Evolutionary conservation across 2,888 invertebrate genomes (phyloP).

Genomic region (Pandemis heparana): DNA sequence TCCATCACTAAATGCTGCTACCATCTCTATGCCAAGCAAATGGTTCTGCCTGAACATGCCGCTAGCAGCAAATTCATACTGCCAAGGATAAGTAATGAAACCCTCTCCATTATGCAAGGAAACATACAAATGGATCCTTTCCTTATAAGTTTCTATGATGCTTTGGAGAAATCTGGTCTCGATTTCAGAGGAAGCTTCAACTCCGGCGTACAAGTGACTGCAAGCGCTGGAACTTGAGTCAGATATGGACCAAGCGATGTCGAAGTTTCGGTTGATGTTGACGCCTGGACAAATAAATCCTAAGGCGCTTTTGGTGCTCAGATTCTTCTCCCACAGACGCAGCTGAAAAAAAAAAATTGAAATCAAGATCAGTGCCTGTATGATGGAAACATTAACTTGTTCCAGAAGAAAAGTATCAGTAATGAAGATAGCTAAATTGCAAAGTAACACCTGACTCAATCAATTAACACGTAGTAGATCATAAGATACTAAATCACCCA

Average conservation of each 20-base stretch:
- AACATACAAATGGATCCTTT: slow-evolving; percentile 87
- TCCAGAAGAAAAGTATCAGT: too few species aligned
- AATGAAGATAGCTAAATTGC: too few species aligned
- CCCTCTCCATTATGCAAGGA: slow-evolving; percentile 91
- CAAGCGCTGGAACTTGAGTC: slow-evolving; percentile 87
- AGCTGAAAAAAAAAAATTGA: slow-evolving; percentile 65
- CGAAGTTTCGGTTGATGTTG: slow-evolving; percentile 92
- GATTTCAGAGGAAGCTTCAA: slow-evolving; percentile 87
- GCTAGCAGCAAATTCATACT: slow-evolving; percentile 81
- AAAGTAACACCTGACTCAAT: too few species aligned
- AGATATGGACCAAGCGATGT: slow-evolving; percentile 88
- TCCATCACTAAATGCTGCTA: slow-evolving; percentile 54
- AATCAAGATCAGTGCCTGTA: too few species aligned
- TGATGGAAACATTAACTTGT: too few species aligned
- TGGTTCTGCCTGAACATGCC: slow-evolving; percentile 70
- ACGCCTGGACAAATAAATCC: slow-evolving; percentile 87
- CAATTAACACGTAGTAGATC: too few species aligned
- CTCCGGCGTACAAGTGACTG: slow-evolving; percentile 87
- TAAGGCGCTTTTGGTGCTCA: slow-evolving; percentile 71
- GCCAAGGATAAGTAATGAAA: slow-evolving; percentile 89
- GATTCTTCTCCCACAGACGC: slow-evolving; percentile 89
- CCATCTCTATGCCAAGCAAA: slow-evolving; percentile 64
- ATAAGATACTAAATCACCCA: too few species aligned
- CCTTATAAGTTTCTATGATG: slow-evolving; percentile 79
- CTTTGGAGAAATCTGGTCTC: slow-evolving; percentile 87